These are phyloP conservation scores for Drosophila suzukii DNA, from an alignment of 1,140 invertebrate species.

Conservation along the genomic window DNA sequence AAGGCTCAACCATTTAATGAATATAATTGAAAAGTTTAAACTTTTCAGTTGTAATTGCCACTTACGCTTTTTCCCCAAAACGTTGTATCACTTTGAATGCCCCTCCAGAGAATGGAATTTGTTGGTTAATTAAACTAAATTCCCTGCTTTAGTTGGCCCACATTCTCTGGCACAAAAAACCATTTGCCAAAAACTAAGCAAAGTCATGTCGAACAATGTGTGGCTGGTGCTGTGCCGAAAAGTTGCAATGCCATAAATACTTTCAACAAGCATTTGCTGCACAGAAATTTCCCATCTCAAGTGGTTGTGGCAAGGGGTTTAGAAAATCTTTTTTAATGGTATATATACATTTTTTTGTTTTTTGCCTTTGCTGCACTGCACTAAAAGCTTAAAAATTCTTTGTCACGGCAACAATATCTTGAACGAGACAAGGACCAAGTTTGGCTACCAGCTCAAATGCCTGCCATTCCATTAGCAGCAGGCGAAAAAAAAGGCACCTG, in stretches of 20 bases:
- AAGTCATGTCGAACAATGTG: constrained; percentile 43
- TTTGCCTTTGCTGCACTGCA: constrained; percentile 11
- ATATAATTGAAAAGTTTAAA: constrained; percentile 1
- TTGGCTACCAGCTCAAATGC: constrained; percentile 22
- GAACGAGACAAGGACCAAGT: constrained; percentile 28
- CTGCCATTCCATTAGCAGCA: constrained; percentile 41
- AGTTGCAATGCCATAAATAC: constrained; percentile 47
- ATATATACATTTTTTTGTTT: constrained; percentile 9
- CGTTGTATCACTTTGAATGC: neutral
- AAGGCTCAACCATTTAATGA: constrained; percentile 2
- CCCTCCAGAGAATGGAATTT: neutral
- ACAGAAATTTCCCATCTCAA: constrained; percentile 39
- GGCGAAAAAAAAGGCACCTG: constrained; percentile 26
- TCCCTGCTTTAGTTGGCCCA: constrained; percentile 16
- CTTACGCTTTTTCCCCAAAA: neutral
- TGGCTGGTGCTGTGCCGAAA: constrained; percentile 29
- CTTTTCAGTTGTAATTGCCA: neutral
- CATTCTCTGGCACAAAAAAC: constrained; percentile 24
- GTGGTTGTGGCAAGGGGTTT: constrained; percentile 30
- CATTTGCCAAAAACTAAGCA: constrained; percentile 33
- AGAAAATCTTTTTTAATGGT: constrained; percentile 60
- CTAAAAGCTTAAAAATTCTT: constrained; percentile 68
- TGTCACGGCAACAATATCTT: constrained; percentile 67
- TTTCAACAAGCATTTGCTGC: constrained; percentile 35
- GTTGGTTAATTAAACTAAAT: constrained; percentile 39